Evolutionary conservation across 1,140 invertebrate genomes (phyloP).

Genomic region (Conopomorpha cramerella): DNA sequence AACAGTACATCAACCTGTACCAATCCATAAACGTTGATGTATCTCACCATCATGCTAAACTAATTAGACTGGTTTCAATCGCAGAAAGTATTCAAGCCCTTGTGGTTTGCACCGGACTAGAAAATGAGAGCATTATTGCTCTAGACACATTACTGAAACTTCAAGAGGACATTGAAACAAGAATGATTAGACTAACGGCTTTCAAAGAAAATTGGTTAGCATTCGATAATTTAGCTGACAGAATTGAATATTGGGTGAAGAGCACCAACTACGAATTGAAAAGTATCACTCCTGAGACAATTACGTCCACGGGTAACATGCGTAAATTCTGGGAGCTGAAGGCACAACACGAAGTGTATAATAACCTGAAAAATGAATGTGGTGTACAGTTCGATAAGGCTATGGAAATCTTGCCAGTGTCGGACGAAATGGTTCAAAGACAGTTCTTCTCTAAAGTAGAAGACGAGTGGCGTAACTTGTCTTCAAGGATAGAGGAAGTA

Average conservation of each 20-base stretch:
- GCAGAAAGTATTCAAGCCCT: slow-evolving; percentile 74
- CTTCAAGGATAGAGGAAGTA: slow-evolving; percentile 66
- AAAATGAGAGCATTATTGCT: slow-evolving; percentile 70
- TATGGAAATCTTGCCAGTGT: slow-evolving; percentile 74
- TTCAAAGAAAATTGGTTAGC: slow-evolving; percentile 78
- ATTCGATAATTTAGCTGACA: slow-evolving; percentile 73
- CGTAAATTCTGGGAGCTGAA: slow-evolving; percentile 86
- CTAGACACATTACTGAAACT: slow-evolving; percentile 71
- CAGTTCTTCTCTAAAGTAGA: slow-evolving; percentile 76
- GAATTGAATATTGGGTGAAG: slow-evolving; percentile 75
- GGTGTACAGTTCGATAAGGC: slow-evolving; percentile 75
- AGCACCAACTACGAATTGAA: slow-evolving; percentile 69
- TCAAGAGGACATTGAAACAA: slow-evolving; percentile 74
- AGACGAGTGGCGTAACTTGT: slow-evolving; percentile 74
- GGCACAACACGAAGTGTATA: slow-evolving; percentile 85
- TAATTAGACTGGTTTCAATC: slow-evolving; percentile 72
- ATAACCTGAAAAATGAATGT: slow-evolving; percentile 74
- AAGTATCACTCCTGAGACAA: slow-evolving; percentile 49
- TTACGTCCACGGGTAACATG: slow-evolving; percentile 70
- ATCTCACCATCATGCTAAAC: slow-evolving; percentile 75
- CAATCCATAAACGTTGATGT: slow-evolving; percentile 78
- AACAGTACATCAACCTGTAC: slow-evolving; percentile 82
- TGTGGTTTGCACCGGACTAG: slow-evolving; percentile 72
- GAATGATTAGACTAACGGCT: slow-evolving; percentile 68
- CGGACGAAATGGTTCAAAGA: slow-evolving; percentile 80